Base-by-base conservation (phyloP, 2,797 vertebrate genomes). In the Gouania willdenowi region DNA sequence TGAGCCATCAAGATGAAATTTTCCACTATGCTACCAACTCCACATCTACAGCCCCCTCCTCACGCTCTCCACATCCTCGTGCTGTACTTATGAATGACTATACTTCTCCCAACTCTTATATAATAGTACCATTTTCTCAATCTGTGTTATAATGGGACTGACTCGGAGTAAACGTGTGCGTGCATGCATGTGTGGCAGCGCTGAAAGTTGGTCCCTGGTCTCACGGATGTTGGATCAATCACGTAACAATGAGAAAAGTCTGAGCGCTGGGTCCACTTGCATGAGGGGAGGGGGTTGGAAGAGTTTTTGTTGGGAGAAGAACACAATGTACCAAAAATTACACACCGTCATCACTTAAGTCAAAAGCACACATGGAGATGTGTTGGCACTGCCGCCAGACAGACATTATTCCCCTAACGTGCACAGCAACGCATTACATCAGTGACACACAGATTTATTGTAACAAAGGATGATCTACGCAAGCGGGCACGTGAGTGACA, bases 121-220 rank as follows among this genome's bases (percentile, higher is more conserved):
- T 71, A 70, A 75, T 27, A 29, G 51, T 14, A 51, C 42, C 49
- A 26, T 76, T 72, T 52, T 66, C 64, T 72, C 53, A 70, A 69
- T 66, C 71, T 71, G 48, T 13, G 4, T 41, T 29, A 48, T 57
- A 39, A 42, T 8, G 41, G 46, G 38, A 52, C 23, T 26, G 30
- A 42, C 31, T 22, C 35, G 36, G 29, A 56, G 25, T 30, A 52
- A 37, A 27, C n/a, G 10, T 18, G 25, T 58, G 41, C 23, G 12
- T 18, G 3, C 18, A 17, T 18, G 17, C 5, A 3, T 18, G 17
- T 18, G 17, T 3, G 19, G 4, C 24, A 22, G 29, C 27, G 25
- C n/a, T 9, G 0, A 11, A 19, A 20, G 19, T 20, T 5, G 6
- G 34, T 31, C 6, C 50, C n/a, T 14, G 25, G 7, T n/a, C 12